Conservation (phyloP, 2,797 vertebrate species). For the Sebastes trivittatus region DNA sequence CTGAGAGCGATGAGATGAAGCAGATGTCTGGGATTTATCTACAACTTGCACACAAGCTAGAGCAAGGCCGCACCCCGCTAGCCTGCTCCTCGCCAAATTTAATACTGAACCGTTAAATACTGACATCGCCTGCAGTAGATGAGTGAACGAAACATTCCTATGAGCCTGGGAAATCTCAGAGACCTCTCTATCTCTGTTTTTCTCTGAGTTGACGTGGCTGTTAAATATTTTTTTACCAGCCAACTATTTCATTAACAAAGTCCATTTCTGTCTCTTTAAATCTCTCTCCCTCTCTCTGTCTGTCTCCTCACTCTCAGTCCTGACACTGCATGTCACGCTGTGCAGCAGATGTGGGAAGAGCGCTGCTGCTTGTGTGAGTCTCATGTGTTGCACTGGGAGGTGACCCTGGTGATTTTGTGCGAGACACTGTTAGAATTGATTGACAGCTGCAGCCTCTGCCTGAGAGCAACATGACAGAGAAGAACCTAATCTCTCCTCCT, state of each 20-base stretch:
- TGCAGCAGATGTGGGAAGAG: slow-evolving; percentile 43
- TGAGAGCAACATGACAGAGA: slow-evolving; percentile 53
- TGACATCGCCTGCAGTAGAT: slow-evolving; percentile 7
- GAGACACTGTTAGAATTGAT: slow-evolving; percentile 58
- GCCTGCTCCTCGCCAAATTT: slow-evolving; percentile 22
- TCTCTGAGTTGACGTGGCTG: slow-evolving; percentile 6
- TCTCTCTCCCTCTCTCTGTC: not conserved
- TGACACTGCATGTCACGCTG: slow-evolving; percentile 25
- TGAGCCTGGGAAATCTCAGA: slow-evolving; percentile 4
- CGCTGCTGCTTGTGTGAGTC: slow-evolving; percentile 38
- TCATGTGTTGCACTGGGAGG: slow-evolving; percentile 61
- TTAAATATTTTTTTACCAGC: slow-evolving; percentile 2
- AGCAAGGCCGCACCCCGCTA: slow-evolving; percentile 29
- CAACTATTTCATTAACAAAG: not conserved
- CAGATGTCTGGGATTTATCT: slow-evolving; percentile 74
- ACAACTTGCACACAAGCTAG: slow-evolving; percentile 22
- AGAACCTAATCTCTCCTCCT: slow-evolving; percentile 52
- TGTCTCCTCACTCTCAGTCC: not conserved
- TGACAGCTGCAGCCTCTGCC: slow-evolving; percentile 54
- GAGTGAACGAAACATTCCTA: slow-evolving; percentile 11
- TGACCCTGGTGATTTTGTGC: slow-evolving; percentile 61
- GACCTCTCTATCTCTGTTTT: not conserved
- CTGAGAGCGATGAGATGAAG: slow-evolving; percentile 59
- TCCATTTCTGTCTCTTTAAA: not conserved
- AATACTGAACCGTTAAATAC: slow-evolving; percentile 29